Base-by-base conservation (phyloP, 2,797 vertebrate species). In the Acanthurus leucopareius region DNA sequence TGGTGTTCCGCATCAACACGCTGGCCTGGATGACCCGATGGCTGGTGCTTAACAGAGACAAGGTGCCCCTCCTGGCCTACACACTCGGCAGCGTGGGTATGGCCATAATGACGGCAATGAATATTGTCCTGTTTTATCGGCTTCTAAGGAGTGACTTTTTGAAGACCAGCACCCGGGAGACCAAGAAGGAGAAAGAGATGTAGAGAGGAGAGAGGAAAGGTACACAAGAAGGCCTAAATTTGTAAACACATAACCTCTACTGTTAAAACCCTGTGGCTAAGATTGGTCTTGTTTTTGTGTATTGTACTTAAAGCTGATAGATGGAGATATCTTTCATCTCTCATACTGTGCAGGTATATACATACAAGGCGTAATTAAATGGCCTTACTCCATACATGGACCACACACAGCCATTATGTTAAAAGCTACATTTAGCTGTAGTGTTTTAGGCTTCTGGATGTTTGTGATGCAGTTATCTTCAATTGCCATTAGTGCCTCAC, bases 21-120 rank as follows among this genome's bases (percentile, higher is more conserved):
- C 92, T 99, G 90, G 96, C 96, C 80, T 99, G 97, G 97, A 97
- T 99, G 97, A 96, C 94, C 16, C 96, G 93, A 80, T 99, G 97
- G 97, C 93, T 99, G 86, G 94, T 97, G 84, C 87, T 92, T 53
- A 97, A 98, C 69, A 92, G 96, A 9, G 95, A 95, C n/a, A 96
- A 93, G 0, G 79, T 98, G 60, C 96, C 97, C 1, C 83, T 94
- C 0, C 60, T 95, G n/a, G 89, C 95, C 17, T 96, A 97, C 52
- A 93, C 96, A 0, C 89, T 98, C 44, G 95, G 97, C 90, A 97
- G 95, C 0, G 93, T 93, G 74, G 97, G 97, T 17, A 91, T 98
- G 95, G 95, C 96, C 86, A 94, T 96, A 86, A 97, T 99, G 96
- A 96, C 95, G 0, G 85, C 81, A 80, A 97, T 97, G 96, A 99